Percentiles rank a stretch among this genome's conserved stretches.
Evolutionary conservation across 1,140 invertebrate species (phyloP).

Genomic region (Trichonephila inaurata): DNA sequence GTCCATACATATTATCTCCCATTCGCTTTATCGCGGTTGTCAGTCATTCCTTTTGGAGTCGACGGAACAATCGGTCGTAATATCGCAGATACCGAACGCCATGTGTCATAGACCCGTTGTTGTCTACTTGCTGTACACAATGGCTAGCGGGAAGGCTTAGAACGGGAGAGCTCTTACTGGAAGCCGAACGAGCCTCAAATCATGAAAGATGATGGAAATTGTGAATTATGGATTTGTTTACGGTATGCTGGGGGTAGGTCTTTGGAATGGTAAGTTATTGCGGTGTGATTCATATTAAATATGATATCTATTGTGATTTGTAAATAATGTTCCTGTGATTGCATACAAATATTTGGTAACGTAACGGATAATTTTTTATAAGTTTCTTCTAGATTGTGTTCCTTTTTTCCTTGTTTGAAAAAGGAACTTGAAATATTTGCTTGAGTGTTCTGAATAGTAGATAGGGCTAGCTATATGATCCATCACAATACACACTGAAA

Average conservation of each 20-base stretch:
- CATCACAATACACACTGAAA: too few relatives aligned
- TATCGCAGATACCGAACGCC: conserved; percentile 14
- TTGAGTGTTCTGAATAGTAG: too few relatives aligned
- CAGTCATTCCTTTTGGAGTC: conserved; percentile 18
- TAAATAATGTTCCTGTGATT: too few relatives aligned
- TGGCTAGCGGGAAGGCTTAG: background rate
- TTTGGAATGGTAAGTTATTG: conserved; percentile 32
- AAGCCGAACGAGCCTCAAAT: background rate
- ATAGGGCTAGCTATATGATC: too few relatives aligned
- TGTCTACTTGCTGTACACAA: conserved; percentile 29
- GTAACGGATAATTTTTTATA: too few relatives aligned
- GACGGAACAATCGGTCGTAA: conserved; percentile 40
- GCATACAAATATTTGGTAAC: too few relatives aligned
- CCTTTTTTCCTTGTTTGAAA: too few relatives aligned
- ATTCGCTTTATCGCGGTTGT: conserved; percentile 22
- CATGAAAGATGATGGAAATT: conserved; percentile 5
- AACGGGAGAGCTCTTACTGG: background rate
- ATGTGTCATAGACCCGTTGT: conserved; percentile 45
- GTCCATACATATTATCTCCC: conserved; percentile 1
- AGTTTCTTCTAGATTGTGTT: too few relatives aligned
- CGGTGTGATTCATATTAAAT: background rate
- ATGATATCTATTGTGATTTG: too few relatives aligned
- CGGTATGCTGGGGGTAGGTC: background rate
- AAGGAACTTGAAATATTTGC: too few relatives aligned
- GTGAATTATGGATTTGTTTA: conserved; percentile 43